phyloP scores from a whole-genome alignment of 1,140 invertebrate genomes.

The Mya arenaria region DNA sequence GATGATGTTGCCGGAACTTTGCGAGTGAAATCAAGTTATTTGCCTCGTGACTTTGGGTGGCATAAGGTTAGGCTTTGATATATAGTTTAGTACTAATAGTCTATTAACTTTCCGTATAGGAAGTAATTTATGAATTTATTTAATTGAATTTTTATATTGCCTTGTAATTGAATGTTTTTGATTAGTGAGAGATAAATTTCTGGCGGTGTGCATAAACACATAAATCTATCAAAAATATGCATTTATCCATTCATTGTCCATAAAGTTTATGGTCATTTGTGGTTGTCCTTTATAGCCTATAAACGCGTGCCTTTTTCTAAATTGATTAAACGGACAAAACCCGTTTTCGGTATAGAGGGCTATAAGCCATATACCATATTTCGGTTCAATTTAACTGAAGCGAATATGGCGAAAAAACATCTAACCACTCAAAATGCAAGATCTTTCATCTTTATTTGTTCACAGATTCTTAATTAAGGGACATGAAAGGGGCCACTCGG shows the following conservation, averaged over 20 bases:
- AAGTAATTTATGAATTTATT: background rate
- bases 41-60: too few relatives aligned
- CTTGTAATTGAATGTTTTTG: background rate
- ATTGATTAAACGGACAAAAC: background rate
- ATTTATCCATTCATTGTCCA: background rate
- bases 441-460: background rate
- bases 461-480: background rate
- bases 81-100: too few relatives aligned
- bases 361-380: too few relatives aligned
- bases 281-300: background rate
- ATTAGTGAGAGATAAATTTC: background rate
- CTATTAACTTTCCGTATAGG: too few relatives aligned
- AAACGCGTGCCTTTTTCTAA: background rate
- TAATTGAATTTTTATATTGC: background rate
- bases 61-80: too few relatives aligned
- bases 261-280: background rate
- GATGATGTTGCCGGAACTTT: too few relatives aligned
- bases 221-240: background rate
- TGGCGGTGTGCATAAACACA: background rate
- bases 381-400: too few relatives aligned
- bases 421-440: background rate
- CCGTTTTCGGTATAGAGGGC: too few relatives aligned
- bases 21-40: too few relatives aligned
- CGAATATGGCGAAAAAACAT: background rate
- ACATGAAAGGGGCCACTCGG: constrained; percentile 1